A percentile compares a stretch with the other conserved stretches of the same genome.
Conservation (phyloP, 1,140 invertebrate genomes). For the Microplitis demolitor region DNA sequence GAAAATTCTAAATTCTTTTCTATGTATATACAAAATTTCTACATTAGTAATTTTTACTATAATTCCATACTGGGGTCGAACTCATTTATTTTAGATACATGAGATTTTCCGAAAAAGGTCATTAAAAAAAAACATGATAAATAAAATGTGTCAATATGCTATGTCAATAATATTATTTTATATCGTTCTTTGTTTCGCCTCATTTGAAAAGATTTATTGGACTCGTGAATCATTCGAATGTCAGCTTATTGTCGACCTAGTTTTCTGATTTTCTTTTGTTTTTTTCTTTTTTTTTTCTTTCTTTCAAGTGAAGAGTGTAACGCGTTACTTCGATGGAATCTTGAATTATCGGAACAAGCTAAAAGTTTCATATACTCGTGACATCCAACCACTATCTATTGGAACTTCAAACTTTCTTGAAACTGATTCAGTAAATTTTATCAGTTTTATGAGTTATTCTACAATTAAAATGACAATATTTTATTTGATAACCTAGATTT, state of each 20-base stretch:
- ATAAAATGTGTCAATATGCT: too few species aligned
- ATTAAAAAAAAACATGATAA: background rate
- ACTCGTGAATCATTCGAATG: constrained; percentile 2
- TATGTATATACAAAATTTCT: too few species aligned
- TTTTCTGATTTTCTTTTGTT: background rate
- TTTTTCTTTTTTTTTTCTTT: background rate
- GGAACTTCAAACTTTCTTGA: background rate
- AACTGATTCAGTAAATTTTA: background rate
- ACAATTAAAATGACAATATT: background rate
- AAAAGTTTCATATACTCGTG: background rate
- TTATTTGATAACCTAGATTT: too few species aligned
- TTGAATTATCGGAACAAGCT: background rate
- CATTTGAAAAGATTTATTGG: constrained; percentile 5
- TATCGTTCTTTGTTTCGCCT: background rate
- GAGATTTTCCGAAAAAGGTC: background rate
- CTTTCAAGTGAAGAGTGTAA: background rate
- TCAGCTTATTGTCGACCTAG: constrained; percentile 10
- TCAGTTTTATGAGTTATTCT: background rate
- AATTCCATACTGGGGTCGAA: too few species aligned
- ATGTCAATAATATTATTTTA: background rate
- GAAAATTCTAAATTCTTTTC: too few species aligned
- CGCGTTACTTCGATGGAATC: background rate
- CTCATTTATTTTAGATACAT: background rate
- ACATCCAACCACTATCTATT: background rate
- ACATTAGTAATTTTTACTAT: too few species aligned